Percentiles rank a stretch among this genome's conserved stretches.
phyloP scores from a whole-genome alignment of 1,140 invertebrate species.

The Magallana angulata region DNA sequence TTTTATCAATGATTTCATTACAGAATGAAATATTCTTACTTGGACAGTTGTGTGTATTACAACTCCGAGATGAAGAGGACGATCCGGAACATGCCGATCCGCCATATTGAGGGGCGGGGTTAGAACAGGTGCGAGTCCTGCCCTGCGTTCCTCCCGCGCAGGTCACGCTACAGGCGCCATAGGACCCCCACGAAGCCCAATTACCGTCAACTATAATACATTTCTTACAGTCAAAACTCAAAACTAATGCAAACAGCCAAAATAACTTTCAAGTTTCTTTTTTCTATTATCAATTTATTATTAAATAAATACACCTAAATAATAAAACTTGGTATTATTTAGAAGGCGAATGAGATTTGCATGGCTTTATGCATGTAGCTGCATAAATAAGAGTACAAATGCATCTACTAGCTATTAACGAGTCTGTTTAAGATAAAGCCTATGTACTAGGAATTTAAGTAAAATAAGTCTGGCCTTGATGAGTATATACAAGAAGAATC shows the following conservation, averaged over 20 bases:
- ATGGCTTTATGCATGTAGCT: too few species aligned
- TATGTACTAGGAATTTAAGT: too few species aligned
- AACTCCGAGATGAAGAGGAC: not conserved
- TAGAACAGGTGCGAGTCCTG: constrained; percentile 41
- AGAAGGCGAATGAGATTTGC: too few species aligned
- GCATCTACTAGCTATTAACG: too few species aligned
- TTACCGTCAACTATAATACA: constrained; percentile 20
- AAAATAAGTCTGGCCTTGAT: too few species aligned
- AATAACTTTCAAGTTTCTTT: not conserved
- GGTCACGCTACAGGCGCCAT: not conserved
- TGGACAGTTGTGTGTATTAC: constrained; percentile 32
- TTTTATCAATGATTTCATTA: not conserved
- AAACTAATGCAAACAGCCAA: not conserved
- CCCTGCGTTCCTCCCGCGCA: constrained; percentile 44
- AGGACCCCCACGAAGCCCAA: not conserved
- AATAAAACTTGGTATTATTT: too few species aligned
- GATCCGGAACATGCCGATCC: not conserved
- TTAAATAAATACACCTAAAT: too few species aligned
- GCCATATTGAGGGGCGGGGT: constrained; percentile 34
- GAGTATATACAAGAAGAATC: too few species aligned
- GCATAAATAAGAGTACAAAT: too few species aligned
- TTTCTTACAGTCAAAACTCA: not conserved
- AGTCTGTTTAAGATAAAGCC: too few species aligned
- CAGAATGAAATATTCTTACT: not conserved
- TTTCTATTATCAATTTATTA: too few species aligned